Base-by-base conservation (phyloP, 2,113 vertebrate species). In the Rhea americana region DNA sequence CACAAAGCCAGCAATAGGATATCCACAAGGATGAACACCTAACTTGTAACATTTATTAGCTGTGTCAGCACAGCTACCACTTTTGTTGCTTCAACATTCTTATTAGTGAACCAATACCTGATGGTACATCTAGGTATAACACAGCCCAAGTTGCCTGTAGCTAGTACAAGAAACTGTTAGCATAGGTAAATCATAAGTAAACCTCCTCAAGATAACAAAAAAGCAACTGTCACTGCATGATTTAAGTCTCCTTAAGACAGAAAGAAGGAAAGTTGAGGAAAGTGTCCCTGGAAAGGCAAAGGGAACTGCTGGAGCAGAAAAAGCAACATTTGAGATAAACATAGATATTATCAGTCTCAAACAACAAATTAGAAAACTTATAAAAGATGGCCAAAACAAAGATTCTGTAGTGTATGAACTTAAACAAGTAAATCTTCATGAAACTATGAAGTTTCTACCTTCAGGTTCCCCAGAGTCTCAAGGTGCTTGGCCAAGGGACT, bases 111-210 rank as follows among this genome's bases (percentile, higher is more conserved):
- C 26, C 30, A 55, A 26, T n/a, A 45, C 18, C 5, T 8, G 1
- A 6, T 0, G 0, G 28, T 26, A 62, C 1, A 4, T 71, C n/a
- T 56, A 75, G 56, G 66, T 66, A 41, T 10, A 55, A 24, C 2
- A 0, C 1, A 85, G 55, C 45, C 15, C 68, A 45, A 48, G 21
- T 13, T 77, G 28, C 11, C 41, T 72, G 53, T 47, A 65, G 22
- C 30, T 35, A n/a, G 18, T 50, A 7, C 24, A 16, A 50, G 16
- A 89, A 70, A 70, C 53, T 37, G 11, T 47, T 37, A 91, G 48
- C 16, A 35, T 15, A 65, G 48, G 4, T 15, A 74, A 35, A 13
- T 41, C 7, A 8, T 1, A 7, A 81, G 8, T 30, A 78, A 81
- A 39, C 15, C 20, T 59, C 50, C 39, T 47, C 37, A 48, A 58